phyloP scores from a whole-genome alignment of 2,797 vertebrate species.

The Labroides dimidiatus region DNA sequence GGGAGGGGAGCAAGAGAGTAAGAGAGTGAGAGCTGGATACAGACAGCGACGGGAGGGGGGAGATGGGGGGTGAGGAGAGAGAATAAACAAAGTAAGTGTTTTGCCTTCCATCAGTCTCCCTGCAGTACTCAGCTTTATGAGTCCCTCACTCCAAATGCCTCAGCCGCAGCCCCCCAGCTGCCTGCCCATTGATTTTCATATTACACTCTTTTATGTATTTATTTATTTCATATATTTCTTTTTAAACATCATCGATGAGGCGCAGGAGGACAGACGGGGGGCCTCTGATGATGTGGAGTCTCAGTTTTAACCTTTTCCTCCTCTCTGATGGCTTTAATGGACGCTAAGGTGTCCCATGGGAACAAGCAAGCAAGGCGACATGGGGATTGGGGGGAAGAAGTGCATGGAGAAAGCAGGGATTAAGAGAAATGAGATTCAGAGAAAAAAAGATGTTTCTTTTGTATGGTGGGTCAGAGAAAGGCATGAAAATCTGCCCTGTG shows the following conservation, averaged over 20 bases:
- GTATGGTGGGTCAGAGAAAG: conserved; percentile 3
- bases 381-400: conserved; percentile 32
- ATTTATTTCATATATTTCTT: conserved; percentile 89
- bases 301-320: conserved; percentile 75
- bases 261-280: conserved; percentile 70
- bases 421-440: conserved; percentile 26
- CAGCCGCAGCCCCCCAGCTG: conserved; percentile 68
- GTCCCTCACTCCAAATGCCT: conserved; percentile 80
- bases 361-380: conserved; percentile 58
- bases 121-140: conserved; percentile 85
- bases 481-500: background rate
- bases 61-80: conserved; percentile 77
- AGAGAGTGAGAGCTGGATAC: conserved; percentile 72
- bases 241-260: conserved; percentile 89
- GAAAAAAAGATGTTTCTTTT: conserved; percentile 25
- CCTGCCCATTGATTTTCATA: conserved; percentile 87
- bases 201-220: conserved; percentile 88
- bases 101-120: conserved; percentile 84
- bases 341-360: conserved; percentile 85
- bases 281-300: conserved; percentile 80
- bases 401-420: background rate
- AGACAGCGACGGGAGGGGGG: conserved; percentile 56
- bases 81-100: conserved; percentile 86
- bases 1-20: conserved; percentile 28
- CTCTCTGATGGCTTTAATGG: conserved; percentile 88